Evolutionary conservation across 2,888 invertebrate species (phyloP).

Genomic region (Pristionchus fissidentatus): DNA sequence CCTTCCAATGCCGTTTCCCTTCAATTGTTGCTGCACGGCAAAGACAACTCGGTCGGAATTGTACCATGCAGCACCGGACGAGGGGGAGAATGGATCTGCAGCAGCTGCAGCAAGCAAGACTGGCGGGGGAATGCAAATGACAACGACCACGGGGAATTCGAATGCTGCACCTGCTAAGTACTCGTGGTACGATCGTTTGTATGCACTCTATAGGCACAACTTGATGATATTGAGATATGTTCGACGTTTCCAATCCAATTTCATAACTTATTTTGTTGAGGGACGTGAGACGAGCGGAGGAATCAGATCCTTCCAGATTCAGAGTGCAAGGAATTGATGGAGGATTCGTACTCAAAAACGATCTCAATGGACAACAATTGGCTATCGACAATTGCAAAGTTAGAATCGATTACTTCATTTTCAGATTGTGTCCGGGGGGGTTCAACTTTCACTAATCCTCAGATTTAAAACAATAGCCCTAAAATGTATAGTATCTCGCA

Average conservation of each 20-base stretch:
- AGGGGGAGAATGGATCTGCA: background rate
- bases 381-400: conserved; percentile 47
- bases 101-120: background rate
- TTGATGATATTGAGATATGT: background rate
- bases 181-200: conserved; percentile 15
- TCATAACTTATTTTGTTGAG: conserved; percentile 12
- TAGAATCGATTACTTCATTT: too few species aligned
- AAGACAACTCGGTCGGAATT: conserved; percentile 38
- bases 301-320: conserved; percentile 18
- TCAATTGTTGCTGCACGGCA: conserved; percentile 40
- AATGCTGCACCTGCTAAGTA: conserved; percentile 23
- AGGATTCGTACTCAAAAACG: conserved; percentile 41
- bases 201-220: background rate
- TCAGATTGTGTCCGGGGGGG: too few species aligned
- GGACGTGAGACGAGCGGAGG: conserved; percentile 42
- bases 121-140: background rate
- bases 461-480: too few species aligned
- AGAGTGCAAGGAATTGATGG: conserved; percentile 39
- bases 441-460: too few species aligned
- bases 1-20: conserved; percentile 46
- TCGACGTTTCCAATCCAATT: background rate
- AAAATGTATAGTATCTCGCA: too few species aligned
- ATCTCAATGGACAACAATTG: conserved; percentile 48
- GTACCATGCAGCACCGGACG: conserved; percentile 37
- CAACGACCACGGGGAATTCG: background rate